Evolutionary conservation across 2,888 invertebrate species (phyloP).

Genomic region (Arctia plantaginis): DNA sequence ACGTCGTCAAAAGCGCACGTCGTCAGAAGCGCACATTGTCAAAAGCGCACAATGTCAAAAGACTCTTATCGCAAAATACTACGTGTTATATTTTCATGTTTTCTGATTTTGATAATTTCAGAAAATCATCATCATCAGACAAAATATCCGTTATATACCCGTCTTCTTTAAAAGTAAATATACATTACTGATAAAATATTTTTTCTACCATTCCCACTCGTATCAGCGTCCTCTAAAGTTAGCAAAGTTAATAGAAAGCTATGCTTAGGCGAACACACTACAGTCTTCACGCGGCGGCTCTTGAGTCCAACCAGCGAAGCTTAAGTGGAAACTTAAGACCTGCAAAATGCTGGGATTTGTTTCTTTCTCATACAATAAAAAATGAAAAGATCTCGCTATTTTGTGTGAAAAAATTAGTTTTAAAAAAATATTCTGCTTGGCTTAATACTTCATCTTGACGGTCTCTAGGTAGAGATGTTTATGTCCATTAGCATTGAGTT

Average conservation of each 20-base stretch:
- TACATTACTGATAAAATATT: background rate
- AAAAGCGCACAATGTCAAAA: no score
- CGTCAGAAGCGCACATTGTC: background rate
- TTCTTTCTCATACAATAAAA: background rate
- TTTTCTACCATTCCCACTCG: background rate
- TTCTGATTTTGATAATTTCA: no score
- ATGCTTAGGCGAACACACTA: conserved; percentile 12
- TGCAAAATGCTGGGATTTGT: background rate
- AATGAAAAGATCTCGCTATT: background rate
- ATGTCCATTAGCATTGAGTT: no score
- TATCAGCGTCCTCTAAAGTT: conserved; percentile 5
- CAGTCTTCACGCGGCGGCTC: conserved; percentile 12
- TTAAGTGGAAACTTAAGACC: conserved; percentile 13
- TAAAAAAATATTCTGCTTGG: no score
- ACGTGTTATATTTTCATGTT: no score
- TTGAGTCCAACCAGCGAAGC: conserved; percentile 7
- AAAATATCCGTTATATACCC: background rate
- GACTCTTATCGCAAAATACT: no score
- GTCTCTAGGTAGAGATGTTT: no score
- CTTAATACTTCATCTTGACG: no score
- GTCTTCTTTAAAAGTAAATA: background rate
- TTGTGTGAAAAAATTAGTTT: no score
- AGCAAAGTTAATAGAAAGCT: conserved; percentile 8
- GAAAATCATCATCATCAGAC: background rate
- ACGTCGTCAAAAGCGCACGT: background rate